These are phyloP conservation scores for Salmo trutta DNA, from an alignment of 2,797 vertebrate genomes.

Conservation along the genomic window DNA sequence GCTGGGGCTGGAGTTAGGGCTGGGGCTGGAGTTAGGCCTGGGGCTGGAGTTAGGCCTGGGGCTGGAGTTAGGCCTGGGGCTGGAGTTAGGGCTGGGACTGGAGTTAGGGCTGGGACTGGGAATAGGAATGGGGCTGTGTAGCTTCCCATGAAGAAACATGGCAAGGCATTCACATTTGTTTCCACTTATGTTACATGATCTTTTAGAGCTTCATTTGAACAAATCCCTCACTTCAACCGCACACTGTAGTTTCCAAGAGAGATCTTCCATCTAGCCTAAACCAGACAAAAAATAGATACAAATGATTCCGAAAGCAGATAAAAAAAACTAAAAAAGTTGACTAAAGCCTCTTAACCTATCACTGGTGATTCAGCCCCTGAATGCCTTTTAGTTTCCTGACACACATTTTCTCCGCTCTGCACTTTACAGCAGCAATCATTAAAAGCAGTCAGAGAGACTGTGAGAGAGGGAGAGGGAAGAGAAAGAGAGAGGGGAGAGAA, in stretches of 20 bases:
- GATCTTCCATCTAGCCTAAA: constrained; percentile 65
- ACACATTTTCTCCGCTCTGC: neutral
- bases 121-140: constrained; percentile 43
- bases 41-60: too few relatives aligned
- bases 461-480: constrained; percentile 27
- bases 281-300: constrained; percentile 56
- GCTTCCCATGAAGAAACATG: constrained; percentile 56
- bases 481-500: constrained; percentile 5
- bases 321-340: constrained; percentile 38
- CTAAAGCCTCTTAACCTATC: constrained; percentile 59
- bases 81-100: too few relatives aligned
- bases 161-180: constrained; percentile 75
- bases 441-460: constrained; percentile 31
- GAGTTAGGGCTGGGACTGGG: too few relatives aligned
- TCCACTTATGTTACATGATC: constrained; percentile 81
- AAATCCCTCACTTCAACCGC: constrained; percentile 73
- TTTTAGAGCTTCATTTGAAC: constrained; percentile 81
- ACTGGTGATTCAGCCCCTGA: constrained; percentile 39
- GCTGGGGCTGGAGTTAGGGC: too few relatives aligned
- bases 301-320: constrained; percentile 8
- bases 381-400: constrained; percentile 15
- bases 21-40: too few relatives aligned
- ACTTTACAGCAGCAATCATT: constrained; percentile 34
- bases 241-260: constrained; percentile 70
- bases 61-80: too few relatives aligned